Evolutionary conservation across 2,797 vertebrate species (phyloP), one percentile per base, ranked within the genome.

Genomic region (Linurgus olivaceus): DNA sequence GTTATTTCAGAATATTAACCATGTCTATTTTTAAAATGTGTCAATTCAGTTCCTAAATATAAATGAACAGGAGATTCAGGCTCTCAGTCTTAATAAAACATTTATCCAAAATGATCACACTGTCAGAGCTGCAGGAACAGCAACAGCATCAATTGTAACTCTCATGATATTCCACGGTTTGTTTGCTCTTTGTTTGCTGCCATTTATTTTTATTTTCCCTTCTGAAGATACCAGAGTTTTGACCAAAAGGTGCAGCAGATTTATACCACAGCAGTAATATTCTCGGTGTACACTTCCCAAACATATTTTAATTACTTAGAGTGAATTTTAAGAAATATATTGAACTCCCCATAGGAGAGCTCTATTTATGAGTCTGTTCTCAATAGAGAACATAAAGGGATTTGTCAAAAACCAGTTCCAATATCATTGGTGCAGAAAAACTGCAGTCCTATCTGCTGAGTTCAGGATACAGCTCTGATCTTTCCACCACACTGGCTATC

Each of bases 391-490:
- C 86, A 94, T 87, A 97, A 97, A 97, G 77, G 85, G 88, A 95
- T 97, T 96, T 97, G 91, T 97, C 93, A 97, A 96, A 91, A 94
- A 96, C 76, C 81, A 96, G 88, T 86, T 90, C 86, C 89, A 91
- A 28, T 85, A 93, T 87, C 92, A 88, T 42, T 52, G 82, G 84
- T 96, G 93, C 91, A 96, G 94, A 96, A 93, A 95, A 97, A 84
- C 77, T 88, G 78, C 77, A 65, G 71, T 51, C 45, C 47, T 86
- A 9, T 94, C 86, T 79, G 52, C 57, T 61, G 71, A 44, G 72
- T 88, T 59, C 62, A 37, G 50, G 73, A 54, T 28, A 45, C 7
- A 71, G 72, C 55, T 33, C 13, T 31, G 47, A 67, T 93, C 91
- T 89, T 78, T 73, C 75, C 37, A 45, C 16, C 55, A 59, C 44